These are phyloP conservation scores for Scortum barcoo DNA, from an alignment of 2,113 vertebrate species.

Conservation along the genomic window DNA sequence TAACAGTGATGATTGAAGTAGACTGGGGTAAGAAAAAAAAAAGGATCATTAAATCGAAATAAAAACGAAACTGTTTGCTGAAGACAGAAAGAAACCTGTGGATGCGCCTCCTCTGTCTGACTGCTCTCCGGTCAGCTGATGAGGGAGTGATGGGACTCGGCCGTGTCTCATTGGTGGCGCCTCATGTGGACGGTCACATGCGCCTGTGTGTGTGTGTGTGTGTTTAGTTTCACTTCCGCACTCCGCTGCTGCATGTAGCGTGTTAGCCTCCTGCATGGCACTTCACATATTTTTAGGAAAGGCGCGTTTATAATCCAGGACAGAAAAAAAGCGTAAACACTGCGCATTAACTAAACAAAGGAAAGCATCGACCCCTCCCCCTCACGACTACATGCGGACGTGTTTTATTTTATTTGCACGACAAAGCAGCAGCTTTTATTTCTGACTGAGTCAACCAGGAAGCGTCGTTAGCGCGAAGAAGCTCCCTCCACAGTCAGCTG, in stretches of 20 bases:
- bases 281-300: not conserved
- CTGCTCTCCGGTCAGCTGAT: conserved; percentile 57
- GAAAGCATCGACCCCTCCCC: too few relatives aligned
- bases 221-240: conserved; percentile 86
- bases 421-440: not conserved
- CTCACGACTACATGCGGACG: accelerated
- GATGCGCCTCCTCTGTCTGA: not conserved
- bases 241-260: conserved; percentile 45
- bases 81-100: too few relatives aligned
- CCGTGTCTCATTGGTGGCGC: conserved; percentile 59
- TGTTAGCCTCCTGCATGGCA: conserved; percentile 45
- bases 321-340: too few relatives aligned
- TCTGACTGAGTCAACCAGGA: conserved; percentile 57
- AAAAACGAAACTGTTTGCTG: too few relatives aligned
- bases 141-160: not conserved
- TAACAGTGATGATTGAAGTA: too few relatives aligned
- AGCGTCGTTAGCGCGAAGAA: conserved; percentile 63
- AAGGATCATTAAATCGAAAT: too few relatives aligned
- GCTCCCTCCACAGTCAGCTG: conserved; percentile 39
- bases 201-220: conserved; percentile 53
- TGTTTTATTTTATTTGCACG: not conserved
- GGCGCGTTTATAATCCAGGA: not conserved
- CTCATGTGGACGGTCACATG: conserved; percentile 48
- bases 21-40: too few relatives aligned
- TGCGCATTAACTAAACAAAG: not conserved